Percentiles rank a stretch among this genome's conserved stretches.
Conservation (phyloP, 2,113 vertebrate species). For the Anoura caudifer region DNA sequence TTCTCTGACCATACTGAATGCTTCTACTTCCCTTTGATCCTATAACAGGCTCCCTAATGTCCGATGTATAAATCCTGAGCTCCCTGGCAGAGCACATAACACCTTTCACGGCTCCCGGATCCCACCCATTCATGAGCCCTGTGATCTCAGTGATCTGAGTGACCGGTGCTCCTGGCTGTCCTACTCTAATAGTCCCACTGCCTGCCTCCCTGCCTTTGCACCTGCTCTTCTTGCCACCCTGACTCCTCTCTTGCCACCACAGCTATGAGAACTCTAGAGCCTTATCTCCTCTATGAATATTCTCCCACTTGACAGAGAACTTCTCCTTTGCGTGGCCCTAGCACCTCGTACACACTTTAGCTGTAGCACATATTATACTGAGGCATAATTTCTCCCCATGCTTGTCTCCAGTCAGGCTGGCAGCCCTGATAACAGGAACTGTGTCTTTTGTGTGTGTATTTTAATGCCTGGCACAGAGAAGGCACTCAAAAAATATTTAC, state of each 20-base stretch:
- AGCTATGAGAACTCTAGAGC: neutral
- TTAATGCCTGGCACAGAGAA: neutral
- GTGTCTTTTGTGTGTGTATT: neutral
- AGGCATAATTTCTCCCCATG: neutral
- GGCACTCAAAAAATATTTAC: neutral
- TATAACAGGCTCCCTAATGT: neutral
- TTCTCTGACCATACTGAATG: neutral
- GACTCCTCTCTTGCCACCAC: neutral
- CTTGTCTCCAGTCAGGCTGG: neutral
- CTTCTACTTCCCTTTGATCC: neutral
- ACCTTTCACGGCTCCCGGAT: neutral
- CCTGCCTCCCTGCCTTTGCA: neutral
- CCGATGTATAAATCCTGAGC: neutral
- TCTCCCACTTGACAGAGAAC: neutral
- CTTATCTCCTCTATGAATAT: neutral
- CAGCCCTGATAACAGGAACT: neutral
- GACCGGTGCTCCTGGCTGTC: neutral
- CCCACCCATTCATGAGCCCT: neutral
- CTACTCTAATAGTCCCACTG: neutral
- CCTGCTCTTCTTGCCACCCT: neutral
- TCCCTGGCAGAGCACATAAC: neutral
- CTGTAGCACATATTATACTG: neutral
- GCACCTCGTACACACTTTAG: neutral
- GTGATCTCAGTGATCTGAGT: neutral
- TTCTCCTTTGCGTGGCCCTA: neutral